Conservation (phyloP, 2,797 vertebrate genomes). For the Artibeus jamaicensis region DNA sequence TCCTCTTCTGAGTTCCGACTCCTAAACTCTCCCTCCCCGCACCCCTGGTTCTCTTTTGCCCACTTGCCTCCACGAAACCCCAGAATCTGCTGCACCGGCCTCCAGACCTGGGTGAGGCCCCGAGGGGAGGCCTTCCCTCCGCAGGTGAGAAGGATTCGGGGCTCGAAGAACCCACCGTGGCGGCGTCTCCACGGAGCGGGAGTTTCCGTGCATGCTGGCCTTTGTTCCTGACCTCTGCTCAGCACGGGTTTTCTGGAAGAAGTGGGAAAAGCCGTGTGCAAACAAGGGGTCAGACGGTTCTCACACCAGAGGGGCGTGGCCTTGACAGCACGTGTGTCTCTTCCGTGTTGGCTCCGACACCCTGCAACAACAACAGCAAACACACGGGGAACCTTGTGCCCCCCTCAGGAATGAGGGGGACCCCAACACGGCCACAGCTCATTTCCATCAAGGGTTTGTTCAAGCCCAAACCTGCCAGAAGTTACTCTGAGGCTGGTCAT, state of each 20-base stretch:
- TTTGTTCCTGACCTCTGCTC: slow-evolving; percentile 56
- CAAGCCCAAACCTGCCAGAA: not conserved
- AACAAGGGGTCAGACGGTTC: slow-evolving; percentile 54
- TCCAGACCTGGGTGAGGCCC: not conserved
- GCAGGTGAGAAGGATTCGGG: slow-evolving; percentile 24
- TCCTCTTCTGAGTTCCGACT: not conserved
- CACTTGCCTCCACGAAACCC: not conserved
- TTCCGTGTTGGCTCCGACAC: not conserved
- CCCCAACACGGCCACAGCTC: not conserved
- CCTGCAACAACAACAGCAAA: not conserved
- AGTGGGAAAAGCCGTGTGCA: slow-evolving; percentile 15
- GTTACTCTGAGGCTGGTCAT: not conserved
- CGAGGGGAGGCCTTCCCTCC: not conserved
- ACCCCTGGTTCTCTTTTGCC: not conserved
- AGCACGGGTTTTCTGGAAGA: slow-evolving; percentile 59
- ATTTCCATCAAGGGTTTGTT: not conserved
- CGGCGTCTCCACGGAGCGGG: not conserved
- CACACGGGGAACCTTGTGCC: not conserved
- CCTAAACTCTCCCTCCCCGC: not conserved
- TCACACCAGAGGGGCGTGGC: not conserved
- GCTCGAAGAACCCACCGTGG: slow-evolving; percentile 24
- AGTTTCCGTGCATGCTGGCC: slow-evolving; percentile 39
- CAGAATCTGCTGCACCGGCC: not conserved
- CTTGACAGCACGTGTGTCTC: not conserved
- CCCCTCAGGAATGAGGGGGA: not conserved